Evolutionary conservation across 1,140 invertebrate species (phyloP), one percentile per base, ranked within the genome.

Genomic region (Drosophila gunungcola): DNA sequence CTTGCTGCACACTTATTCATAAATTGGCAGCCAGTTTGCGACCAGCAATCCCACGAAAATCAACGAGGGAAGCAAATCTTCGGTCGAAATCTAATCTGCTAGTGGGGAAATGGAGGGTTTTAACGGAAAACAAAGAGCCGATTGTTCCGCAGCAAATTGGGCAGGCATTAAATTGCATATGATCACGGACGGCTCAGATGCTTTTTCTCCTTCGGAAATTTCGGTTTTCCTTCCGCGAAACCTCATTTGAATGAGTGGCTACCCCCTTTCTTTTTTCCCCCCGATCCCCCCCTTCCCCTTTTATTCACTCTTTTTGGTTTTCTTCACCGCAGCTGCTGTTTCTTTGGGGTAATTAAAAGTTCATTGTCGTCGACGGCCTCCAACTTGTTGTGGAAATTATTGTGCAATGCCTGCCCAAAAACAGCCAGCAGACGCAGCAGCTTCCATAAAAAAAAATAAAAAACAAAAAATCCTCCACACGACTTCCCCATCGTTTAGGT

Each of bases 341-440:
- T 79, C 80, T 60, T 41, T 2, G 68, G 42, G 63, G 80, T 75
- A 83, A 83, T 83, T 83, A 83, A 83, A 83, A 83, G 80, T 83
- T 83, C 80, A 83, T 83, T 83, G 80, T 83, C 80, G 80, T 55
- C 49, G 56, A 38, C 67, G 45, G 49, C 27, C 64, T 53, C 55
- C 55, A 57, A 70, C 46, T 61, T 57, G 70, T 58, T 83, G 80
- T 79, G 80, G 75, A 79, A 82, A 69, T 78, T 46, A 84, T 82
- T 83, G 84, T 84, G 80, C 80, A 83, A 83, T 75, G 72, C 43
- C 67, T 70, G 73, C 74, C 73, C 64, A 77, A 77, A 77, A 68
- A 43, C 16, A 60, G 21, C 16, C 42, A 52, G 32, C 25, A 27
- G 58, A 54, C 34, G 43, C 48, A 32, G 43, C 48, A 32, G 67